Base-by-base conservation (phyloP, 1,140 invertebrate species). In the Drosophila lini region DNA sequence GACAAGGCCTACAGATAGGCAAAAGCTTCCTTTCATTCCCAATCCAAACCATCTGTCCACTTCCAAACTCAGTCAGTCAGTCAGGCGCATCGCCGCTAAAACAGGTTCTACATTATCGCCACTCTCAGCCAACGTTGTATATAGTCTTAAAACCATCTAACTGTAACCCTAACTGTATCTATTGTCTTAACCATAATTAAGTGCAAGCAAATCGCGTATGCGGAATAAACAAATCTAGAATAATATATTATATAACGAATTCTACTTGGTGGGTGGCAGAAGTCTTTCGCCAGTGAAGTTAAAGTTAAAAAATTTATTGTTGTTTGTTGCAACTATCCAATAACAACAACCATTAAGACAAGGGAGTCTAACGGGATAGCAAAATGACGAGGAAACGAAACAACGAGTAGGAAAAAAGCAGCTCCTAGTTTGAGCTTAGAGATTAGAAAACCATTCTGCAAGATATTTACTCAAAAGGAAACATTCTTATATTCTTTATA, bases 1-100 rank as follows among this genome's bases (percentile, higher is more conserved):
- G 91, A 92, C 62, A 92, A 92, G 78, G 89, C 91, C 47, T 92
- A 92, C 62, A 92, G 91, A 92, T 92, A 91, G 64, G 60, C 62
- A 41, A n/a, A 7, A 25, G 61, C 52, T 41, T 57, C 53, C 58
- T 58, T 50, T 78, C 68, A 62, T 50, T 48, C 59, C 60, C 68
- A 50, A 62, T 50, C 36, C 40, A 53, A 5, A 45, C 44, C 65
- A 71, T 58, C 64, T 57, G 38, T 70, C 44, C 52, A 76, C 44
- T 71, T 73, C 32, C 67, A 36, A 48, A 22, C 65, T 68, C 48
- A 62, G 71, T 77, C 73, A 91, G 85, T 83, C 81, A 91, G 80
- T 82, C 84, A 91, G 71, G 75, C 74, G 79, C 74, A 73, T 75
- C 88, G 77, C 85, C 79, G 74, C 68, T 25, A 55, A 71, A 80